These are phyloP conservation scores for Hirtodrosophila cameraria DNA, from an alignment of 2,888 invertebrate species.

Conservation along the genomic window DNA sequence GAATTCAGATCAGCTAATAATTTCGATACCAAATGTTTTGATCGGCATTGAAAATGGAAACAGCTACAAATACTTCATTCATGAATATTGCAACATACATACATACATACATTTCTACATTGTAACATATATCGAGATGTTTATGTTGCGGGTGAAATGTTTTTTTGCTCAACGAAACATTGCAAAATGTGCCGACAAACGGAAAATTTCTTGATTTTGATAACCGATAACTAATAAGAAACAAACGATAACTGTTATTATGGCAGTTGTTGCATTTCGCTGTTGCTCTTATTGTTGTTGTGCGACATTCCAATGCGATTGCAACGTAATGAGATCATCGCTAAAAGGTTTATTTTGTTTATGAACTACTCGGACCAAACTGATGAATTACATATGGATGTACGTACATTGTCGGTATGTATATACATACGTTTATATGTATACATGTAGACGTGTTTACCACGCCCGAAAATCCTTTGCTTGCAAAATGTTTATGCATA, in stretches of 20 bases:
- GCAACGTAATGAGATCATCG: conserved; percentile 39
- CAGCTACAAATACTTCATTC: no score
- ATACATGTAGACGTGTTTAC: neutral
- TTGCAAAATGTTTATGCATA: conserved; percentile 7
- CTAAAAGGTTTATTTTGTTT: conserved; percentile 9
- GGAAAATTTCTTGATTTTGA: neutral
- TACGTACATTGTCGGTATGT: no score
- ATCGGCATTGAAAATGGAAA: no score
- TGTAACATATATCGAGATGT: no score
- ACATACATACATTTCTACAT: no score
- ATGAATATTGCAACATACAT: no score
- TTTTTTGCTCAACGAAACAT: neutral
- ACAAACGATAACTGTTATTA: neutral
- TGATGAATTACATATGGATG: neutral
- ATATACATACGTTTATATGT: no score
- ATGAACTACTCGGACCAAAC: conserved; percentile 7
- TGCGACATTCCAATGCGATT: conserved; percentile 17
- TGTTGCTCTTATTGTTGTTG: conserved; percentile 1
- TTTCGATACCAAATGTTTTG: no score
- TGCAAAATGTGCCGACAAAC: neutral
- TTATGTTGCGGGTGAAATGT: no score
- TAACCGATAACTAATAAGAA: conserved; percentile 4
- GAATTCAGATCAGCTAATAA: no score
- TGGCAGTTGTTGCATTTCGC: conserved; percentile 15
- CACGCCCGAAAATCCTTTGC: conserved; percentile 14